Base-by-base conservation (phyloP, 2,797 vertebrate genomes). In the Lagothrix lagotricha region DNA sequence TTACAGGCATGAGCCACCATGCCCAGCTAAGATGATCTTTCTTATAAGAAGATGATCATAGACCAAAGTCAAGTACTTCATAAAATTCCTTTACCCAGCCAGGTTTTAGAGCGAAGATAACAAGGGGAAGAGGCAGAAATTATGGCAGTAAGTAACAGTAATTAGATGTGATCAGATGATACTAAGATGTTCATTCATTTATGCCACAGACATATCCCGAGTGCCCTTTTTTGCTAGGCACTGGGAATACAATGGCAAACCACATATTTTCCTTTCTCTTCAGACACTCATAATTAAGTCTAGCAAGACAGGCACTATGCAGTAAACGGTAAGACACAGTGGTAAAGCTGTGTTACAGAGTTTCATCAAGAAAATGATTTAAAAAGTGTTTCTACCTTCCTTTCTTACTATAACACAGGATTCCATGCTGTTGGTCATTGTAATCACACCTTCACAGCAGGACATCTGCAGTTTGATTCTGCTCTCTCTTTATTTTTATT, bases 241-340 rank as follows among this genome's bases (percentile, higher is more conserved):
- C 64, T 72, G 7, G 30, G 30, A 95, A 73, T 96, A 77, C 94
- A 95, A 88, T 75, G 26, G 33, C 22, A 96, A 97, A 82, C 22
- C 50, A 96, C 58, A 28, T 84, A 46, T 1, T 48, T 26, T 76
- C n/a, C 57, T 82, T 93, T 95, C 39, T 84, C 30, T 88, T 44
- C 44, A 28, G 15, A 87, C 79, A 28, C 48, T 95, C 36, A 19
- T 86, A 52, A 73, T 80, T 54, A 48, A 67, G 10, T 83, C 33
- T 92, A 75, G 80, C 33, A 87, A 93, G 79, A 48, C 10, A 76
- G 30, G 0, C 22, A 6, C 54, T 52, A 11, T 61, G 64, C 24
- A 41, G 4, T 75, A 36, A 92, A 26, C 75, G 54, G 9, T 48
- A 10, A 54, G n/a, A 22, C 52, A 77, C 33, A 22, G 41, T 73